Evolutionary conservation across 2,888 invertebrate species (phyloP), one percentile per base, ranked within the genome.

Genomic region (Sinohyriopsis cumingii): DNA sequence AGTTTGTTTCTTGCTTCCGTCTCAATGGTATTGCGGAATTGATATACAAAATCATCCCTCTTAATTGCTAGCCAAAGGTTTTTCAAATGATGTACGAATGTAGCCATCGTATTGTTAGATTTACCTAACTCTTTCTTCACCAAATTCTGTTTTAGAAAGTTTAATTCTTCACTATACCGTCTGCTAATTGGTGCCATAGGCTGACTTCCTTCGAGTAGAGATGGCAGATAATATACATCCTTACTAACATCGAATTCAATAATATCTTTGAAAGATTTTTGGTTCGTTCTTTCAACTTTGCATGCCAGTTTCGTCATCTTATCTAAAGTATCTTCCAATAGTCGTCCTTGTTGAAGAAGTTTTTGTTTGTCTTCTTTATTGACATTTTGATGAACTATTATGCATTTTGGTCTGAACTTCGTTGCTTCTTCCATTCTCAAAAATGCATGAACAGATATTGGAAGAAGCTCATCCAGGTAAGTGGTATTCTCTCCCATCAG

Each of bases 311-410:
- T 55, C 45, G 75, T 70, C 3, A 68, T 65, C 19, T 67, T 24
- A 59, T 76, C 63, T 3, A 76, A 28, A 20, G 22, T 55, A 24
- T 63, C 28, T 12, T 68, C 68, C 18, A 72, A 24, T 55, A 33
- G 56, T 20, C 71, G 62, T 53, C 63, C 60, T 24, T 65, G 71
- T 1, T 64, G 57, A 1, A 67, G n/a, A 18, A 69, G 45, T 62
- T 61, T 54, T n/a, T 66, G 56, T 53, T 68, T 45, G 22, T 68
- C 66, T 28, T 63, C 24, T 6, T 60, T 33, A 7, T 68, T 63
- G 19, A 75, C 70, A 65, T 72, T 75, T 59, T 75, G 75, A 55
- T 75, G 75, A 54, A 72, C 63, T 22, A 72, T 70, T 5, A 63
- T 55, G 57, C 75, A 72, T 0, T 55, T 45, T 33, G 72, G 69